phyloP scores from a whole-genome alignment of 2,888 invertebrate species.

The Pyrocoelia pectoralis region DNA sequence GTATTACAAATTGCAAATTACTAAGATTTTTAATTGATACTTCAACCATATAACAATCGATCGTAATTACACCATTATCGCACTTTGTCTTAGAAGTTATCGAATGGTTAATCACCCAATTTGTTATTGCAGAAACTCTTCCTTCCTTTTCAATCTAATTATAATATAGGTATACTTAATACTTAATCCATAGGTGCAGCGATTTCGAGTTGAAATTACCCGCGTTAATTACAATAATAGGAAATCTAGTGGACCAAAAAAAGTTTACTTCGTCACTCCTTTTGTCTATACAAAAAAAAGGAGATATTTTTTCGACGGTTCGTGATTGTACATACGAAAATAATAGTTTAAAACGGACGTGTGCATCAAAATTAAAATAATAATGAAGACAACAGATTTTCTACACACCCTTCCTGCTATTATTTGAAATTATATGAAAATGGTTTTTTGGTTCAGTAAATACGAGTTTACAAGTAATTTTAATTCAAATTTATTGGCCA shows the following conservation, averaged over 20 bases:
- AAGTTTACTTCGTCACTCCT: neutral
- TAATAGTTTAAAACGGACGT: conserved; percentile 18
- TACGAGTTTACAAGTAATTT: conserved; percentile 47
- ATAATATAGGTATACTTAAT: too few species aligned
- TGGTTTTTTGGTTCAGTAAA: conserved; percentile 55
- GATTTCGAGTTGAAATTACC: neutral
- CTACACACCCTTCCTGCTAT: conserved; percentile 50
- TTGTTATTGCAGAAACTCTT: too few species aligned
- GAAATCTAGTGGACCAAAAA: neutral
- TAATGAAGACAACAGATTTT: conserved; percentile 30
- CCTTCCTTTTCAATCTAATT: too few species aligned
- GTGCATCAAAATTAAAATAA: conserved; percentile 38
- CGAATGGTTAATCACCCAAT: too few species aligned
- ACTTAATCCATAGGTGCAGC: too few species aligned
- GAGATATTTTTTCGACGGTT: neutral
- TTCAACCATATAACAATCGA: too few species aligned
- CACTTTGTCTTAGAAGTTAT: too few species aligned
- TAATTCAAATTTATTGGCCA: conserved; percentile 53
- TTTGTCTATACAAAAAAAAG: too few species aligned
- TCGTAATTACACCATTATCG: too few species aligned
- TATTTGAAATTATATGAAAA: conserved; percentile 50
- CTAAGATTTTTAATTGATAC: too few species aligned
- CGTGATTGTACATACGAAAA: neutral
- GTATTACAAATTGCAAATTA: too few species aligned
- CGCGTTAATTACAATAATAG: neutral